Evolutionary conservation across 2,888 invertebrate species (phyloP).

Genomic region (Acleris emargana): DNA sequence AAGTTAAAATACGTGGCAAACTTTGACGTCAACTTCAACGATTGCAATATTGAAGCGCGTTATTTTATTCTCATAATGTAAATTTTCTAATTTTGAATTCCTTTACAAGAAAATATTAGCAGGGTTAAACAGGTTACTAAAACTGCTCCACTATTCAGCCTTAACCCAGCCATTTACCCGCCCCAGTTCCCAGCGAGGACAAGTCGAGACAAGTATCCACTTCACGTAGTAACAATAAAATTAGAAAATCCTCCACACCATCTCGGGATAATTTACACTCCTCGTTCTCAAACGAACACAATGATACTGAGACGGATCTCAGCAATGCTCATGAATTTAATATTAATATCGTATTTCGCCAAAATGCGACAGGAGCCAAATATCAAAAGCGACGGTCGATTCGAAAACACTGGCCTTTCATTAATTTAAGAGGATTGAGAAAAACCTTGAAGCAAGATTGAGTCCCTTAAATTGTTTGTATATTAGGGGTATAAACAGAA

Average conservation of each 20-base stretch:
- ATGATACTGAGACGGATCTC: not conserved
- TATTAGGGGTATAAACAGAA: not conserved
- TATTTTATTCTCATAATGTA: not conserved
- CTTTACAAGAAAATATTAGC: no score
- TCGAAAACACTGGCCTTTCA: conserved; percentile 17
- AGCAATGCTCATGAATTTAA: conserved; percentile 14
- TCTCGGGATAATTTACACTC: not conserved
- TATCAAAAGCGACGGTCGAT: conserved; percentile 11
- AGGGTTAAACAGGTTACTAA: no score
- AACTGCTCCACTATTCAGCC: no score
- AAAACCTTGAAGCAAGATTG: conserved; percentile 22
- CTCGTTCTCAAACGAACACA: not conserved
- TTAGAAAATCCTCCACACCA: not conserved
- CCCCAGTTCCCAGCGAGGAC: no score
- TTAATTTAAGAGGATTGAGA: conserved; percentile 22
- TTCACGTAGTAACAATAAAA: no score
- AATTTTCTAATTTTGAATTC: no score
- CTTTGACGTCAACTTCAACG: no score
- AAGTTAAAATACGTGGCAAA: no score
- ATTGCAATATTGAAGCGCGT: no score
- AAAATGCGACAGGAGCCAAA: conserved; percentile 5
- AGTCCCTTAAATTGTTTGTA: conserved; percentile 4
- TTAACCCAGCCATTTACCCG: no score
- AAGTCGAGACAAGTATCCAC: not conserved
- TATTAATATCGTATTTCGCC: conserved; percentile 3